phyloP scores from a whole-genome alignment of 2,113 vertebrate species.

The Urocitellus parryii region DNA sequence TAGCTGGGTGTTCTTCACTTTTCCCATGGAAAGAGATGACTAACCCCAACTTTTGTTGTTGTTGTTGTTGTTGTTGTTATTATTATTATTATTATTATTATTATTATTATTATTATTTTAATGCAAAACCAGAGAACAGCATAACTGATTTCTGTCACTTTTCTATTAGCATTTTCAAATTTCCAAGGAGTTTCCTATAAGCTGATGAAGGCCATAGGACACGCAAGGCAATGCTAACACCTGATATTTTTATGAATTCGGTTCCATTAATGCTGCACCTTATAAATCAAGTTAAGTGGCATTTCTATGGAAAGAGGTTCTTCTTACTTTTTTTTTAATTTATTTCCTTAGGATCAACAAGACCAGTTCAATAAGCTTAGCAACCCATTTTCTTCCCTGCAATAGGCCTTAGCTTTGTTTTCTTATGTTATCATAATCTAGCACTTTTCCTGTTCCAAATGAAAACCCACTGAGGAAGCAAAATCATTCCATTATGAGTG shows the following conservation, averaged over 20 bases:
- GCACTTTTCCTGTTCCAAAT: conserved; percentile 69
- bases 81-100: background rate
- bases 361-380: conserved; percentile 62
- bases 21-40: background rate
- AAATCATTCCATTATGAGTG: conserved; percentile 72
- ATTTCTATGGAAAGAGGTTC: conserved; percentile 76
- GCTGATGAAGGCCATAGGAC: conserved; percentile 72
- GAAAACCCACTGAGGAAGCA: conserved; percentile 53
- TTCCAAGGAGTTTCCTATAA: conserved; percentile 66
- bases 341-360: conserved; percentile 70
- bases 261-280: conserved; percentile 78
- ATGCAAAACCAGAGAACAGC: conserved; percentile 34
- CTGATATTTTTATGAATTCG: conserved; percentile 74
- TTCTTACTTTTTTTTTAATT: conserved; percentile 71
- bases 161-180: conserved; percentile 64
- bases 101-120: background rate
- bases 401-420: conserved; percentile 80
- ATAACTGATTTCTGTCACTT: conserved; percentile 49
- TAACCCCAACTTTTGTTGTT: conserved; percentile 55
- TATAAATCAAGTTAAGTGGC: conserved; percentile 87
- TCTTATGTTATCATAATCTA: conserved; percentile 69
- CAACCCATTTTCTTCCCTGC: conserved; percentile 71
- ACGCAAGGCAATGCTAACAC: conserved; percentile 20
- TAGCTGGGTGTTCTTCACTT: conserved; percentile 74
- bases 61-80: background rate